These are phyloP conservation scores for Hapalemur alaotrensis DNA, from an alignment of 2,797 vertebrate genomes.

Conservation along the genomic window DNA sequence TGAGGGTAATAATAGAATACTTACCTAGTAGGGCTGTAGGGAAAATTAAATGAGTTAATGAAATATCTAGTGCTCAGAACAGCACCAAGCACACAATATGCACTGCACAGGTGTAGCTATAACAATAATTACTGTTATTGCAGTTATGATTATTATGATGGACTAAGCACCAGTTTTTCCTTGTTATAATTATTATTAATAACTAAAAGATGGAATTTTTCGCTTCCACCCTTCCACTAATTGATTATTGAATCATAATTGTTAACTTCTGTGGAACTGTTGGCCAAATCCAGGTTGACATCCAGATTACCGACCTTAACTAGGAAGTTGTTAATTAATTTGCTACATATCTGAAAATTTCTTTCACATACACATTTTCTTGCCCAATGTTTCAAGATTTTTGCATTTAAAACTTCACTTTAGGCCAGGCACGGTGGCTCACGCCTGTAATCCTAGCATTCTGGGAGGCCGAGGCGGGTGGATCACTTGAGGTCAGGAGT, in stretches of 20 bases:
- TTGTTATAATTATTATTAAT: background rate
- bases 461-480: too few species aligned
- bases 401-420: slow-evolving; percentile 3
- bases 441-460: too few species aligned
- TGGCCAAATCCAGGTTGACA: background rate
- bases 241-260: background rate
- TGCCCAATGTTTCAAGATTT: background rate
- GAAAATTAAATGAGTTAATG: background rate
- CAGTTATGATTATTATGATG: background rate
- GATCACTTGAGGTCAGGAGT: too few species aligned
- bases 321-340: background rate
- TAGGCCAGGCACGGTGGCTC: too few species aligned
- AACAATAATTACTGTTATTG: background rate
- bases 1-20: background rate
- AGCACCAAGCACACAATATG: background rate
- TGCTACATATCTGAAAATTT: background rate
- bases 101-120: background rate
- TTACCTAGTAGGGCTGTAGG: background rate
- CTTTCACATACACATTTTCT: background rate
- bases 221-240: background rate
- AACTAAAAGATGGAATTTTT: background rate
- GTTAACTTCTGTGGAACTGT: background rate
- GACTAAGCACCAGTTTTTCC: background rate
- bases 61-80: background rate
- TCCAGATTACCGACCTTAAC: background rate